phyloP scores from a whole-genome alignment of 2,113 vertebrate species.

The Taurulus bubalis region DNA sequence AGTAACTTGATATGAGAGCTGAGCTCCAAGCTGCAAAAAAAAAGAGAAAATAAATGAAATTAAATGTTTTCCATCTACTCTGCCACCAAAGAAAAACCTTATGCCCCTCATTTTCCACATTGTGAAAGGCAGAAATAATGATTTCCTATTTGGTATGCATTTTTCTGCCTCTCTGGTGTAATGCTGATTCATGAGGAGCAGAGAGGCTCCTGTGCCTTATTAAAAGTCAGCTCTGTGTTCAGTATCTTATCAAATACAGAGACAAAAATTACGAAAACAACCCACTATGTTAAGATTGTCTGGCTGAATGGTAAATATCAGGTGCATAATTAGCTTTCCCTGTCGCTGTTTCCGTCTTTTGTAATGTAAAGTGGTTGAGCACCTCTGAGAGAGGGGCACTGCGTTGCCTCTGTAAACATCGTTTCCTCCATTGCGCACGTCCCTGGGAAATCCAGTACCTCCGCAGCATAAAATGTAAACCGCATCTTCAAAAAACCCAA shows the following conservation, averaged over 20 bases:
- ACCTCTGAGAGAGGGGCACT: slow-evolving; percentile 65
- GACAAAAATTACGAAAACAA: slow-evolving; percentile 72
- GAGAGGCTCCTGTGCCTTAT: slow-evolving; percentile 66
- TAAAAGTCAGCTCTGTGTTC: slow-evolving; percentile 71
- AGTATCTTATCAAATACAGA: slow-evolving; percentile 69
- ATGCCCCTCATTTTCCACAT: slow-evolving; percentile 68
- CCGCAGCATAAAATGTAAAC: slow-evolving; percentile 54
- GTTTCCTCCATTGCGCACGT: slow-evolving; percentile 57
- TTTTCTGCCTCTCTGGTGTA: slow-evolving; percentile 57
- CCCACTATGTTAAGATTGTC: slow-evolving; percentile 64
- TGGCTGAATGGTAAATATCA: slow-evolving; percentile 77
- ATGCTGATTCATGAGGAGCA: slow-evolving; percentile 66
- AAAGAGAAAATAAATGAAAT: slow-evolving; percentile 38
- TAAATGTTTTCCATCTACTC: slow-evolving; percentile 64
- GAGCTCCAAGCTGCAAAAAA: slow-evolving; percentile 25
- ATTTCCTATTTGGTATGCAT: slow-evolving; percentile 79
- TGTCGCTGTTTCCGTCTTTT: slow-evolving; percentile 72
- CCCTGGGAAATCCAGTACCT: slow-evolving; percentile 55
- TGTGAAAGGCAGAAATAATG: slow-evolving; percentile 79
- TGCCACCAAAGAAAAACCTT: slow-evolving; percentile 64
- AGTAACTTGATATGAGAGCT: slow-evolving; percentile 54
- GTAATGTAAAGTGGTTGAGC: slow-evolving; percentile 77
- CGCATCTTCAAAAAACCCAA: slow-evolving; percentile 59
- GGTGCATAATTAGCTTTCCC: slow-evolving; percentile 79
- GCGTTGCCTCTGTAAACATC: slow-evolving; percentile 69